Evolutionary conservation across 2,797 vertebrate species (phyloP).

Genomic region (Gymnoscopelus microlampas): DNA sequence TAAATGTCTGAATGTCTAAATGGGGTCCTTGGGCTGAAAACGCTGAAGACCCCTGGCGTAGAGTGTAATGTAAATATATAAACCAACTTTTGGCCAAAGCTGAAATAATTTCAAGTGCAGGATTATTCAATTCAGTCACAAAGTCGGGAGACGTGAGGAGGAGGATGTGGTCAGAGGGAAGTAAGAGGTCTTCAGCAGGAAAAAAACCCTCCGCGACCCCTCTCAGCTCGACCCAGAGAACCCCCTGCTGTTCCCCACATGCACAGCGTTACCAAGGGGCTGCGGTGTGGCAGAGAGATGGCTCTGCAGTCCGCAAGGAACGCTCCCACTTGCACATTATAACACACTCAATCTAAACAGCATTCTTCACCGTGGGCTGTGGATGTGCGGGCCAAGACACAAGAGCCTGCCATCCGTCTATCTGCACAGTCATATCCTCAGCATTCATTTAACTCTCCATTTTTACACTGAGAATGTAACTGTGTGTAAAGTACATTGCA

Average conservation of each 20-base stretch:
- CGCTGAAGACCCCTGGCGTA: no score
- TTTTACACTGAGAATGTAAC: not conserved
- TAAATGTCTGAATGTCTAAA: no score
- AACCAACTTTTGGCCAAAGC: no score
- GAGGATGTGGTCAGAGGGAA: constrained; percentile 43
- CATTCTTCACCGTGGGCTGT: constrained; percentile 64
- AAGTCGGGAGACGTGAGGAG: not conserved
- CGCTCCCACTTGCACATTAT: constrained; percentile 38
- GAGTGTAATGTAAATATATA: no score
- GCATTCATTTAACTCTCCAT: not conserved
- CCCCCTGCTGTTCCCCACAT: constrained; percentile 61
- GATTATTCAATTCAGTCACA: no score
- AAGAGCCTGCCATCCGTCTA: constrained; percentile 22
- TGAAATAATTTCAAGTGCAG: no score
- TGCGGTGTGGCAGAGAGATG: constrained; percentile 50
- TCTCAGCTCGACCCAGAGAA: constrained; percentile 61
- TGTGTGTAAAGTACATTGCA: not conserved
- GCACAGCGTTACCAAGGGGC: constrained; percentile 56
- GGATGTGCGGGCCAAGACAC: constrained; percentile 64
- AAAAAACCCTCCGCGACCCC: constrained; percentile 59
- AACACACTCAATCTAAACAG: constrained; percentile 67
- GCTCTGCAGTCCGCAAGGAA: no score
- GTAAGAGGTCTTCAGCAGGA: constrained; percentile 46
- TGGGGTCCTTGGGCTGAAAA: no score
- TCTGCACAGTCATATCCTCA: constrained; percentile 27